Evolutionary conservation across 1,140 invertebrate species (phyloP), one percentile per base, ranked within the genome.

Genomic region (Gonatopus flavifemur): DNA sequence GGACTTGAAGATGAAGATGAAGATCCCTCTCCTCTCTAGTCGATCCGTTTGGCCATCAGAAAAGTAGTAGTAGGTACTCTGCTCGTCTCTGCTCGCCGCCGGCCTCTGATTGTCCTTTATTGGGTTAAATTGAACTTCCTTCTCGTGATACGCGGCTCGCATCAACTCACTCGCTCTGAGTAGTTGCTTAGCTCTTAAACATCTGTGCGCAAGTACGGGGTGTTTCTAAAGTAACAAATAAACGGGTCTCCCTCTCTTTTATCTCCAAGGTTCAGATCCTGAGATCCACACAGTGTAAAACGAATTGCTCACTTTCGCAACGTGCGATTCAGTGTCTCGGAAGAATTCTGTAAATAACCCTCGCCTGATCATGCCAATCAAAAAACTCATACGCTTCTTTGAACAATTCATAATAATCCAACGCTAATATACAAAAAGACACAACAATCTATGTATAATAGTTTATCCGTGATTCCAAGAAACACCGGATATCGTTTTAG

Each of bases 51-150:
- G 70, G 64, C 58, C 52, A 62, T 71, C 67, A 61, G 63, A 61
- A 50, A 52, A 68, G 65, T 65, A 73, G 68, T 73, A 70, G 65
- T 67, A n/a, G n/a, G n/a, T n/a, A n/a, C n/a, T n/a, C n/a, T 72
- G 72, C 67, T 73, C 66, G 68, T 69, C 72, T 71, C 66, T 72
- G 64, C 49, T 73, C 68, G 71, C 65, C 68, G 74, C 71, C 74
- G 69, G 71, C 63, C 74, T 78, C 72, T 78, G 76, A 77, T 78
- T 78, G 72, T 78, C 74, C 70, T 77, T 77, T 77, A 77, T 78
- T 78, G 74, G 69, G 74, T 78, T 78, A 77, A 78, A 78, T 78
- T 78, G 74, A 74, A 78, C 76, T 77, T 78, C 76, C 76, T 77
- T 76, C 73, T 78, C 76, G 72, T 77, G 76, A 76, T 77, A 77